These are phyloP conservation scores for Perca fluviatilis DNA, from an alignment of 2,113 vertebrate species.

Conservation along the genomic window DNA sequence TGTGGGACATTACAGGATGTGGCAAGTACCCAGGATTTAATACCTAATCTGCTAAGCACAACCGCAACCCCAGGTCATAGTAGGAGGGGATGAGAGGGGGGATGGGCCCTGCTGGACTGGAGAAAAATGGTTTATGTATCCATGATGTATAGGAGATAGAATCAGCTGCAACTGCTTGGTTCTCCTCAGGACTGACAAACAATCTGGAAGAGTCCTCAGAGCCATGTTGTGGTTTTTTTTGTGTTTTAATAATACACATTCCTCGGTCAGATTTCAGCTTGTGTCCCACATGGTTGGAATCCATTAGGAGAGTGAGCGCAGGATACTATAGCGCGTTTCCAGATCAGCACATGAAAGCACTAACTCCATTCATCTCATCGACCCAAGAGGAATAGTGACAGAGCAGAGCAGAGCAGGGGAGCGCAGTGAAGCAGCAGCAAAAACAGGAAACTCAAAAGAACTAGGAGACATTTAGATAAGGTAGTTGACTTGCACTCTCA, in stretches of 20 bases:
- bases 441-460: conserved; percentile 39
- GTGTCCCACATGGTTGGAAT: conserved; percentile 49
- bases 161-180: conserved; percentile 45
- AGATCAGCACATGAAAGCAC: conserved; percentile 51
- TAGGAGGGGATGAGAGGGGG: conserved; percentile 15
- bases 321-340: conserved; percentile 24
- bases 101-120: conserved; percentile 22
- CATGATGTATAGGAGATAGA: conserved; percentile 34
- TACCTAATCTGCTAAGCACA: conserved; percentile 62
- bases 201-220: conserved; percentile 26
- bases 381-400: conserved; percentile 29
- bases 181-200: conserved; percentile 17
- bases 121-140: conserved; percentile 39
- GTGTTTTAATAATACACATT: conserved; percentile 33
- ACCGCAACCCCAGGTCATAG: conserved; percentile 46
- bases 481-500: conserved; percentile 37
- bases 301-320: conserved; percentile 40
- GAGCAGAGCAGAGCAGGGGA: conserved; percentile 7
- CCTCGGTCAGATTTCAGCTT: conserved; percentile 37
- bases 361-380: conserved; percentile 49
- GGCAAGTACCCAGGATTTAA: conserved; percentile 61
- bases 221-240: conserved; percentile 19
- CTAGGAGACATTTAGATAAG: conserved; percentile 31
- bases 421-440: conserved; percentile 14
- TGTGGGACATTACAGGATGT: conserved; percentile 52